Base-by-base conservation (phyloP, 2,113 vertebrate species). In the Etia nguti region DNA sequence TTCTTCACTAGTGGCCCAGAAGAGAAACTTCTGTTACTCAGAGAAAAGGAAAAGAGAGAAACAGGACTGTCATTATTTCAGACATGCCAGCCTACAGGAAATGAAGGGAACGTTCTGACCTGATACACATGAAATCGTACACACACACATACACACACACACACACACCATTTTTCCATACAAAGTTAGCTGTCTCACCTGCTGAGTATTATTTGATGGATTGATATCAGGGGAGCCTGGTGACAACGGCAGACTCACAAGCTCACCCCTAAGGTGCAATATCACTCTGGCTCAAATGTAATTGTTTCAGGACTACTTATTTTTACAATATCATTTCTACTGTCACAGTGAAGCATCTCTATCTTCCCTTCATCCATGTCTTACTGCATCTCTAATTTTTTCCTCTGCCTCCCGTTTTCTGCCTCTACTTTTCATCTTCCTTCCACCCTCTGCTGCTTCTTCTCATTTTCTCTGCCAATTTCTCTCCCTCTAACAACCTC, bases 1-100 rank as follows among this genome's bases (percentile, higher is more conserved):
- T 94, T 93, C 93, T 93, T 94, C 89, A 88, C 79, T 83, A 88
- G 85, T 80, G 83, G 70, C 75, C 84, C 79, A 36, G 83, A 83
- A 87, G 70, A 90, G 26, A 88, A 86, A 88, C 48, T 83, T 89
- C n/a, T 88, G 84, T 82, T 88, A 50, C 20, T 43, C 50, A 46
- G 84, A 84, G 48, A 85, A 56, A 84, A 83, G 29, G 52, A 85
- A 56, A 84, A 83, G 52, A 85, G 70, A 80, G 38, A 77, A 91
- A 89, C 68, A 18, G 31, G 41, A 54, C 81, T 89, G 91, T 81
- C 90, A 89, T 92, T 86, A 90, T 91, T 90, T 90, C 62, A 84
- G 70, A 93, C 62, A 79, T 81, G 75, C 22, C 77, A 86, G 26
- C 38, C 68, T 60, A 26, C 88, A 85, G 90, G 86, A 89, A 93